Base-by-base conservation (phyloP, 2,113 vertebrate genomes). In the Proteles cristata region DNA sequence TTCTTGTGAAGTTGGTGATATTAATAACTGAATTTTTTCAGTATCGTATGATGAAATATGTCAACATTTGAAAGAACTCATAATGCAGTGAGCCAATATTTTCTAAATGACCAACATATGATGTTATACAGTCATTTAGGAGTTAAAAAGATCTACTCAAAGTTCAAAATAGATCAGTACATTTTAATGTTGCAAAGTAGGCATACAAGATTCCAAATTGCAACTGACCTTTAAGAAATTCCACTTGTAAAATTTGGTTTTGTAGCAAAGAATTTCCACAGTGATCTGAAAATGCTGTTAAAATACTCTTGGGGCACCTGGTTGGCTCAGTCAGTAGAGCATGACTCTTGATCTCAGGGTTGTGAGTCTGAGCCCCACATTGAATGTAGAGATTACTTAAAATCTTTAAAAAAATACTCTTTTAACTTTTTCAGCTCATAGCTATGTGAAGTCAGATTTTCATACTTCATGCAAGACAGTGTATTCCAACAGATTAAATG, bases 111-210 rank as follows among this genome's bases (percentile, higher is more conserved):
- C 15, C 6, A 45, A 7, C 65, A 31, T 14, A 23, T 87, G n/a
- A 58, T 86, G 28, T 91, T 87, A 83, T 68, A 89, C 71, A 92
- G 82, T 86, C 31, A 94, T 69, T 21, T 8, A 50, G 76, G 33
- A 95, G 63, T 85, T 68, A 83, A 84, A 88, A 86, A 84, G 23
- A 86, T 69, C n/a, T 33, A 53, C 74, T 92, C 63, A 73, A 63
- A 94, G 63, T 91, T 8, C 19, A 69, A n/a, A 11, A 39, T 84
- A 84, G 50, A 73, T 31, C 39, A n/a, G 17, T 88, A 76, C 0
- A 96, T 86, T 95, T 95, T 69, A 74, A 43, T 84, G 33, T 90
- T 90, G 81, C 26, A 76, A 23, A 90, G 14, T 71, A 50, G 82
- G 43, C 69, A 0, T 11, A 87, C n/a, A 74, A 61, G 25, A 81